Base-by-base conservation (phyloP, 2,888 invertebrate species). In the Celastrina argiolus region DNA sequence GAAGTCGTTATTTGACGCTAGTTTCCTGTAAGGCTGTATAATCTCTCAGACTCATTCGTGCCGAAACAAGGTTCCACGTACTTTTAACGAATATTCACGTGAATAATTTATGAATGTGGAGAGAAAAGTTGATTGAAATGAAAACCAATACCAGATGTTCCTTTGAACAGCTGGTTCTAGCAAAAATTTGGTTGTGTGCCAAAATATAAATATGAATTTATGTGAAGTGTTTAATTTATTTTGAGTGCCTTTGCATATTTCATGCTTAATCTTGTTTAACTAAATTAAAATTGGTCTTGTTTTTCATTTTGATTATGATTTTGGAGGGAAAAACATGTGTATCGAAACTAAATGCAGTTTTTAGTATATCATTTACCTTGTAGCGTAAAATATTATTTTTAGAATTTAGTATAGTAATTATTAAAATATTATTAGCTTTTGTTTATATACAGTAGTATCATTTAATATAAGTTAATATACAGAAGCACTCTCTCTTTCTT, bases 171-270 rank as follows among this genome's bases (percentile, higher is more conserved):
- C 18, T 61, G 61, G n/a, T 36, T 61, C 61, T 61, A 61, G 61
- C 22, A 22, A 61, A 61, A 39, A 61, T 39, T 51, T 61, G 36
- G 61, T 39, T 61, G 36, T 7, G 22, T 36, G 61, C 61, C 61
- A 61, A 58, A 58, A 58, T 58, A 58, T 58, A 31, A 58, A 58
- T 58, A 58, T 58, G 61, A 61, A 61, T 61, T 36, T 61, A 10
- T 34, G 36, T 18, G 34, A 22, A 36, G 61, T 36, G 61, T 36
- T 61, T 61, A 61, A 36, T 61, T 61, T 59, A 51, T 39, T 36
- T 34, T 59, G 59, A 59, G 36, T 51, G 36, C 39, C 22, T 34
- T 61, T 61, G 61, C 61, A 39, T 39, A 39, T 61, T 61, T 61
- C 14, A 22, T 16, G 22, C 6, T 36, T 39, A 51, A 51, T 22